These are phyloP conservation scores for Barypeithes pellucidus DNA, from an alignment of 2,888 invertebrate species.

Conservation along the genomic window DNA sequence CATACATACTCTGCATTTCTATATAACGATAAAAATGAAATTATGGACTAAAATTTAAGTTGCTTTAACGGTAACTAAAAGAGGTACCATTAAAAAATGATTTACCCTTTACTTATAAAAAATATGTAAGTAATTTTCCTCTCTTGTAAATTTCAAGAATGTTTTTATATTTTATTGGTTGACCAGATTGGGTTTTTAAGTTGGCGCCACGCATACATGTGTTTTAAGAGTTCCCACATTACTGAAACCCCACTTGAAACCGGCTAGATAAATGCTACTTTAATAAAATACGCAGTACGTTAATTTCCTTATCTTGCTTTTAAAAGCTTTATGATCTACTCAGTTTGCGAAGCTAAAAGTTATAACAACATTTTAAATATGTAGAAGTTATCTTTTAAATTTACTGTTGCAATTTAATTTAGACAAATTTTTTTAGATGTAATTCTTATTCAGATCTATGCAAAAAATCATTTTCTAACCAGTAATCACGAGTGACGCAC, in stretches of 20 bases:
- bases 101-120: not conserved
- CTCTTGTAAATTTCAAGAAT: constrained; percentile 12
- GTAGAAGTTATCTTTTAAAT: not conserved
- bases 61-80: no score
- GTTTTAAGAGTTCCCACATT: constrained; percentile 65
- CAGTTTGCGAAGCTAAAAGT: constrained; percentile 27
- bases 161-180: constrained; percentile 36
- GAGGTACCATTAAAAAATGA: not conserved
- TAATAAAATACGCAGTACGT: constrained; percentile 55
- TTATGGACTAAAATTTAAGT: no score
- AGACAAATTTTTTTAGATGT: no score
- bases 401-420: not conserved
- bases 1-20: no score
- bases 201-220: constrained; percentile 65
- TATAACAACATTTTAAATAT: not conserved
- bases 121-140: constrained; percentile 9
- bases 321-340: constrained; percentile 54
- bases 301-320: constrained; percentile 56
- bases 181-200: constrained; percentile 51
- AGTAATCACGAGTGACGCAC: no score
- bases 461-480: no score
- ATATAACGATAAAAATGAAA: no score
- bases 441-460: no score
- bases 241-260: constrained; percentile 63
- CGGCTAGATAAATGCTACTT: constrained; percentile 61